These are phyloP conservation scores for Andrena chrysosceles DNA, from an alignment of 2,888 invertebrate genomes.

Conservation along the genomic window DNA sequence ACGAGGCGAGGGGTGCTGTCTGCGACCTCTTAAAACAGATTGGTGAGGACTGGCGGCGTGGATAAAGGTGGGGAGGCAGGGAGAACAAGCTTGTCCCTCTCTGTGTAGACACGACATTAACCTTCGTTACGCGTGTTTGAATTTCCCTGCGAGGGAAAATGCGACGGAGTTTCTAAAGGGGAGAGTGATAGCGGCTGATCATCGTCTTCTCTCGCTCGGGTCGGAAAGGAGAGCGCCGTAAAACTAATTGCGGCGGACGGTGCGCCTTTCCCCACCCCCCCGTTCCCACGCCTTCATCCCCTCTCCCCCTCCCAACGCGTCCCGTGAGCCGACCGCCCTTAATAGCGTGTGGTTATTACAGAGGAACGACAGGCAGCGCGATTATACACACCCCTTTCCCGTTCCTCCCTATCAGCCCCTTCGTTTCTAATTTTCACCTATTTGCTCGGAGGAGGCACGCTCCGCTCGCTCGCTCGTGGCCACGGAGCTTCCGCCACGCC, in stretches of 20 bases:
- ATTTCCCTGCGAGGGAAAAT: conserved; percentile 40
- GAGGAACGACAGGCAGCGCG: conserved; percentile 55
- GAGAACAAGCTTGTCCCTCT: conserved; percentile 7
- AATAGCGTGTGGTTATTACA: conserved; percentile 63
- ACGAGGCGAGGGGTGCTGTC: conserved; percentile 24
- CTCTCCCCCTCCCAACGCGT: background rate
- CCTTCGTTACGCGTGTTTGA: conserved; percentile 66
- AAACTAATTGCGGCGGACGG: conserved; percentile 76
- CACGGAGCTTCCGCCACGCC: background rate
- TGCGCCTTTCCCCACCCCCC: conserved; percentile 18
- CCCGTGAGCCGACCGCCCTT: conserved; percentile 43
- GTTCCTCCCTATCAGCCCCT: conserved; percentile 29
- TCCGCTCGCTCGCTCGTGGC: background rate
- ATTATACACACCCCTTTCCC: conserved; percentile 58
- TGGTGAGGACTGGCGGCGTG: conserved; percentile 1
- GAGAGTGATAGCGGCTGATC: conserved; percentile 59
- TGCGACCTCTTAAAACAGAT: conserved; percentile 44
- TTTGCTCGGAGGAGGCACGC: conserved; percentile 24
- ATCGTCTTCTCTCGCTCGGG: conserved; percentile 29
- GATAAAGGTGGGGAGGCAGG: conserved; percentile 9
- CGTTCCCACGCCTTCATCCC: conserved; percentile 11
- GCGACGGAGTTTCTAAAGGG: conserved; percentile 34
- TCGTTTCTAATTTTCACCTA: conserved; percentile 55
- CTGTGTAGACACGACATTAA: conserved; percentile 58
- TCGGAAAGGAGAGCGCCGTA: conserved; percentile 64